Evolutionary conservation across 2,888 invertebrate genomes (phyloP).

Genomic region (Himalopsyche tibetana): DNA sequence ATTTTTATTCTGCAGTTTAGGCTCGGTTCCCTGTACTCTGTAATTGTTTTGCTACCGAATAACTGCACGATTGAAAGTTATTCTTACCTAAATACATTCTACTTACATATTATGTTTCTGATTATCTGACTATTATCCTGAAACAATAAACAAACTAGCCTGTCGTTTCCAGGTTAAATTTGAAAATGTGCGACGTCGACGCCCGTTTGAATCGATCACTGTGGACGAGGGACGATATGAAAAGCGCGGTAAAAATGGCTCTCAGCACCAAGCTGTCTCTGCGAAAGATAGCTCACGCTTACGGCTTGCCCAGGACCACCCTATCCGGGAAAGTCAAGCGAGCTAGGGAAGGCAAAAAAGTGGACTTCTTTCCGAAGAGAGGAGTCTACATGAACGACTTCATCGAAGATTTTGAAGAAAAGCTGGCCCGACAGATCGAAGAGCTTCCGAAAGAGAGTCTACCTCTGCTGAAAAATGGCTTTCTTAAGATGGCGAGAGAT

Average conservation of each 20-base stretch:
- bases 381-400: neutral
- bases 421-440: neutral
- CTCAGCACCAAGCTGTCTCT: neutral
- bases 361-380: neutral
- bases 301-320: neutral
- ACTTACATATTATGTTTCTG: neutral
- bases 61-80: neutral
- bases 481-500: neutral
- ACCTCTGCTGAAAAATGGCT: neutral
- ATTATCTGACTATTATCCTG: too few relatives aligned
- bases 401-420: neutral
- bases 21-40: neutral
- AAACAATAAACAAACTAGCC: neutral
- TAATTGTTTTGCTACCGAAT: neutral
- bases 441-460: conserved; percentile 1
- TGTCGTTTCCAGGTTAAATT: neutral
- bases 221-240: neutral
- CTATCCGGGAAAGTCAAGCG: neutral
- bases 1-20: neutral
- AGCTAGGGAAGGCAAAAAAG: conserved; percentile 8
- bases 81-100: neutral
- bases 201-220: neutral
- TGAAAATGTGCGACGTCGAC: neutral
- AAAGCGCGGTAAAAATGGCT: conserved; percentile 3
- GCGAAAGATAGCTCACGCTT: neutral